Conservation (phyloP, 1,140 invertebrate genomes). For the Zelostemma sp. region DNA sequence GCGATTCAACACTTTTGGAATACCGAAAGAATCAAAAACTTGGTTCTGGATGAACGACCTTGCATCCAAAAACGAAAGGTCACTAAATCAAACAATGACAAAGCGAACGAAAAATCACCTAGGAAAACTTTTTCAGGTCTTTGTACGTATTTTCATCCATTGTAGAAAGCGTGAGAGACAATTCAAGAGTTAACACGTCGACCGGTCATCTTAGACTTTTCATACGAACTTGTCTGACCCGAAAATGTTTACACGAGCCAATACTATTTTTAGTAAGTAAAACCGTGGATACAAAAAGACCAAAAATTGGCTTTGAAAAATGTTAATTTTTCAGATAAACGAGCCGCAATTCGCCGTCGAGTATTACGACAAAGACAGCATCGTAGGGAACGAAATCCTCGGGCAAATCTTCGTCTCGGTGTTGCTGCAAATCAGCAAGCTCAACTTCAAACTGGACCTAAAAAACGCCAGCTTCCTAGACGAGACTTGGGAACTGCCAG, state of each 20-base stretch:
- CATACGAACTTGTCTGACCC: constrained; percentile 71
- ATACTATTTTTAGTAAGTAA: constrained; percentile 70
- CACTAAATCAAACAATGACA: not conserved
- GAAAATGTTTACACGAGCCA: constrained; percentile 72
- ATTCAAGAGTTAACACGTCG: constrained; percentile 64
- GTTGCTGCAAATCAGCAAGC: constrained; percentile 70
- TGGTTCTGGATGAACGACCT: constrained; percentile 71
- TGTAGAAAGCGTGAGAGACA: constrained; percentile 65
- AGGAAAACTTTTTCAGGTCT: constrained; percentile 40
- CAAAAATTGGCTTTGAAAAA: not conserved
- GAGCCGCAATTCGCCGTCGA: constrained; percentile 50
- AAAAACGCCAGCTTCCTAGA: constrained; percentile 72
- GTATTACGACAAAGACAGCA: constrained; percentile 60
- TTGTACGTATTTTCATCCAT: constrained; percentile 62
- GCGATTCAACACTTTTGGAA: constrained; percentile 57
- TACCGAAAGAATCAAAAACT: constrained; percentile 61
- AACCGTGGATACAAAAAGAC: not conserved
- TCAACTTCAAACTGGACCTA: constrained; percentile 72
- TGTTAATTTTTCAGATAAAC: constrained; percentile 47
- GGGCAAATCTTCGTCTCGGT: constrained; percentile 74
- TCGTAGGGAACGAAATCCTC: constrained; percentile 73
- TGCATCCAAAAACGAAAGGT: constrained; percentile 52
- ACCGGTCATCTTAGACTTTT: constrained; percentile 72
- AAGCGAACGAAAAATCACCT: not conserved
- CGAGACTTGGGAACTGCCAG: constrained; percentile 71